Percentiles rank a stretch among this genome's conserved stretches.
Conservation (phyloP, 2,113 vertebrate genomes). For the Patagioenas fasciata region DNA sequence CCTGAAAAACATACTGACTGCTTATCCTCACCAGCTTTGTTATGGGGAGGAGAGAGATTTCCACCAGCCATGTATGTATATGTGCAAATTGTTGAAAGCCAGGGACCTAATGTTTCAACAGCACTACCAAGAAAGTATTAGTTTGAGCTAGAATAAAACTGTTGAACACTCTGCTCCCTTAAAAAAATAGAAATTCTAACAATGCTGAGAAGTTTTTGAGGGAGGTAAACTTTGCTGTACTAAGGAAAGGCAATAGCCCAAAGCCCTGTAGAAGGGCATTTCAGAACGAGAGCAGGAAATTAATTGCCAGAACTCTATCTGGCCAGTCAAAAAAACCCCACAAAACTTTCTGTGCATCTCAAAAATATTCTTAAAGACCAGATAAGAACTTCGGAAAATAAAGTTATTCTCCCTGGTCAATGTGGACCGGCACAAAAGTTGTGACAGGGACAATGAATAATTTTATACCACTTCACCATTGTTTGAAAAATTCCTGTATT, state of each 20-base stretch:
- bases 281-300: background rate
- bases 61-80: background rate
- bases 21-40: background rate
- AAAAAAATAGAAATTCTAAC: background rate
- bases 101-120: background rate
- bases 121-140: background rate
- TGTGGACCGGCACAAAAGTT: background rate
- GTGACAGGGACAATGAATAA: background rate
- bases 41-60: background rate
- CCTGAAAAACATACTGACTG: background rate
- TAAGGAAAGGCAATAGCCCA: background rate
- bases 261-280: background rate
- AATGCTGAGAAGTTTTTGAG: background rate
- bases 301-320: background rate
- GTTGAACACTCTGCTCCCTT: background rate
- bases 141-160: background rate
- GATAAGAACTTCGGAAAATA: background rate
- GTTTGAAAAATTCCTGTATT: background rate
- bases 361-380: background rate
- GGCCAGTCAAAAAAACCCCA: background rate
- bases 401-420: background rate
- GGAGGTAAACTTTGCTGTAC: background rate
- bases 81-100: background rate
- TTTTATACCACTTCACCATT: background rate
- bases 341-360: accelerated